Base-by-base conservation (phyloP, 2,888 invertebrate genomes). In the Caprella mutica region DNA sequence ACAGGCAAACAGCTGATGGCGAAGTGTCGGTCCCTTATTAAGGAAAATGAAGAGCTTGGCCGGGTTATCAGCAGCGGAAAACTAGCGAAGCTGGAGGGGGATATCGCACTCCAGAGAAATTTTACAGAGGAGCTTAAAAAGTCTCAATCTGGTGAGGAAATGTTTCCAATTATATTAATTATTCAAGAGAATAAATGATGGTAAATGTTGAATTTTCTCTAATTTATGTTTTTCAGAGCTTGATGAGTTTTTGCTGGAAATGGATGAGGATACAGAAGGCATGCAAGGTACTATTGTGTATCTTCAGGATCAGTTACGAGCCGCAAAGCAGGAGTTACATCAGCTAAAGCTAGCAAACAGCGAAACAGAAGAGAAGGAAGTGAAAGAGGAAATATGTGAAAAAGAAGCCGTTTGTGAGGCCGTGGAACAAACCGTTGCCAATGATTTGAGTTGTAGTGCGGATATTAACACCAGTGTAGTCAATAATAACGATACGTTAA, bases 1-100 rank as follows among this genome's bases (percentile, higher is more conserved):
- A 94, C 94, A 46, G 97, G 97, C 65, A 97, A 96, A 75, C 83
- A 94, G 67, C 77, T 97, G 67, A 96, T 97, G 96, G 93, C 94
- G 9, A 93, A 94, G 73, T 97, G 96, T 72, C 81, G 94, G 63
- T 76, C 92, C 67, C 75, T 97, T 46, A 88, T 94, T 71, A 92
- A 94, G 74, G 96, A 97, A 74, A 97, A 97, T 74, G 96, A 96
- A 73, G 96, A 97, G 70, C 78, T 97, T 21, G 96, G 96, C 12
- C 87, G 91, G 70, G 86, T 91, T 80, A 92, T 94, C 43, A 88
- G 92, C 5, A 90, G 91, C 68, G 96, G 96, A 1, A 79, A 92
- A 67, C 82, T 94, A 72, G 93, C 96, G 27, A 93, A 94, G 73
- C 76, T 97, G 59, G 96, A 97, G 75, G 89, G 91, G 61, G 96